phyloP scores from a whole-genome alignment of 2,113 vertebrate genomes.

The Nothoprocta perdicaria region DNA sequence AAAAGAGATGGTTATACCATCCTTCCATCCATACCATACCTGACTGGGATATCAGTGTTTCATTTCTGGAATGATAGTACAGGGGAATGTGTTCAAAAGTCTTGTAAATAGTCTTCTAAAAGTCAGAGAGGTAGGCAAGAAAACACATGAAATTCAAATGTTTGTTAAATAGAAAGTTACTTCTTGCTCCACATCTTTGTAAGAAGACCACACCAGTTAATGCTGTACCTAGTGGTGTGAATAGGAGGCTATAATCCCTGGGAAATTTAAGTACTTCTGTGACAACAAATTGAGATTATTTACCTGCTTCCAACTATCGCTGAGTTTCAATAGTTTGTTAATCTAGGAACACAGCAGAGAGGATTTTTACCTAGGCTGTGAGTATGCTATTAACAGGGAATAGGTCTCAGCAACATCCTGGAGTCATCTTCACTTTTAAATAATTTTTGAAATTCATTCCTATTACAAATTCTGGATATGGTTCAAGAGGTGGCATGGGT shows the following conservation, averaged over 20 bases:
- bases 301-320: not conserved
- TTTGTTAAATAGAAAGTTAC: not conserved
- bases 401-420: not conserved
- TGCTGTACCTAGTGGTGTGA: rapidly evolving
- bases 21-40: no score
- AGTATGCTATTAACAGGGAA: not conserved
- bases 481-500: not conserved
- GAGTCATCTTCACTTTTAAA: not conserved
- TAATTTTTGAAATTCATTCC: not conserved
- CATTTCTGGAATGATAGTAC: not conserved
- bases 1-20: not conserved
- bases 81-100: not conserved
- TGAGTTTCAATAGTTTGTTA: not conserved
- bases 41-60: rapidly evolving
- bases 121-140: not conserved
- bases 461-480: not conserved
- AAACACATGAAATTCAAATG: not conserved
- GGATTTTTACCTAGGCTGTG: not conserved
- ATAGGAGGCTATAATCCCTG: not conserved
- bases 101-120: not conserved
- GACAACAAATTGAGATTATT: not conserved
- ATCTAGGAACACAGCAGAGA: not conserved
- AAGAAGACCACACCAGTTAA: rapidly evolving
- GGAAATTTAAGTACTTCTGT: not conserved
- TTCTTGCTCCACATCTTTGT: not conserved